Evolutionary conservation across 2,113 vertebrate genomes (phyloP).

Genomic region (Merops nubicus): DNA sequence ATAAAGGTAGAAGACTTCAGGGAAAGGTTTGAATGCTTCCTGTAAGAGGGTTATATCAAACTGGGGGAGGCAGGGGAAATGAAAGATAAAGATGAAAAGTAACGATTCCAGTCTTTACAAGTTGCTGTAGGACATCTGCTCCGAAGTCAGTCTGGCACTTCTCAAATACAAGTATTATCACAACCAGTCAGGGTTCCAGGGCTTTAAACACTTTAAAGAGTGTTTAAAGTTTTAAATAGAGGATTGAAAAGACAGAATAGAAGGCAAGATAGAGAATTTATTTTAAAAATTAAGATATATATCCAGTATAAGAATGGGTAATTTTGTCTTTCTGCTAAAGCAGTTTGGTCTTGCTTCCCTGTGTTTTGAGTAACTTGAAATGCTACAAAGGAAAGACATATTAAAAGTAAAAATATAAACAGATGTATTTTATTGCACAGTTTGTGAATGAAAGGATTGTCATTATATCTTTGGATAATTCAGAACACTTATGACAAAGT

Average conservation of each 20-base stretch:
- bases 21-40: not conserved
- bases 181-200: not conserved
- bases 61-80: not conserved
- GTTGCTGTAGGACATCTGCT: not conserved
- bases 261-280: too few relatives aligned
- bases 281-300: not conserved
- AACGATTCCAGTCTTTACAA: not conserved
- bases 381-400: not conserved
- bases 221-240: not conserved
- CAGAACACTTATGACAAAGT: not conserved
- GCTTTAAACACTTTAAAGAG: not conserved
- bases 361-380: not conserved
- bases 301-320: not conserved
- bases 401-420: not conserved
- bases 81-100: not conserved
- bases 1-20: not conserved
- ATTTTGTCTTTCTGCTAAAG: not conserved
- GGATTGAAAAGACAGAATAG: not conserved
- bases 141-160: not conserved
- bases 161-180: not conserved
- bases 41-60: not conserved
- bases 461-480: not conserved
- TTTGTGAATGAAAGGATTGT: not conserved
- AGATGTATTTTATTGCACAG: not conserved
- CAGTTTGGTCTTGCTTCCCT: not conserved